Base-by-base conservation (phyloP, 2,797 vertebrate genomes). In the Chloroceryle amazona region DNA sequence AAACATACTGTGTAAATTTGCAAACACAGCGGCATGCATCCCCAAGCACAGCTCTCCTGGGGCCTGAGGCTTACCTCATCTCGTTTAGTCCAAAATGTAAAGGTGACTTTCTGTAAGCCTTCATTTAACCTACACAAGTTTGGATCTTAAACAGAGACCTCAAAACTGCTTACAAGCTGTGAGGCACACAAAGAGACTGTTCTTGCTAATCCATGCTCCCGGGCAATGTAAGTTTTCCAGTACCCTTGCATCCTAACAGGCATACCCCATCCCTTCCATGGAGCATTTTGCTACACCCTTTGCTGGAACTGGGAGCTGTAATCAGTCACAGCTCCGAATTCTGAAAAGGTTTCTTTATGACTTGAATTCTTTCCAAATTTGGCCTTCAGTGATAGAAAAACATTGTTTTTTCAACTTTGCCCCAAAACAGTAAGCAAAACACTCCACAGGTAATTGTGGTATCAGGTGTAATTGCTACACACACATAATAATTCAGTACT, bases 201-300 rank as follows among this genome's bases (percentile, higher is more conserved):
- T 25, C 58, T 44, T 33, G 63, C 47, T 49, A 25, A 20, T 57
- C 37, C 19, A 5, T 4, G 3, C 67, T 58, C 25, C 41, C 35
- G 0, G 29, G 0, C 46, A 57, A 28, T 7, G 17, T 15, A 21
- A 0, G 0, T 46, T 25, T 19, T 54, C 33, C n/a, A 19, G 26
- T 17, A 19, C 9, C 13, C 39, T 22, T 41, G 42, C 70, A 66
- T 25, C 61, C n/a, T 20, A 46, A n/a, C 26, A 76, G 46, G 20
- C 31, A 51, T 11, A 22, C 4, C 61, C 46, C 26, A 12, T 55
- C 20, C 3, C 71, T 49, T 52, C 46, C 1, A 0, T 14, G 68
- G 21, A 71, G 17, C 29, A 21, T 47, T 42, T 84, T 3, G 8
- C 70, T 52, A 2, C 35, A 22, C 7, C 25, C 14, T 61, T 54